Evolutionary conservation across 2,888 invertebrate genomes (phyloP), one percentile per base, ranked within the genome.

Genomic region (Hoplodrina blanda): DNA sequence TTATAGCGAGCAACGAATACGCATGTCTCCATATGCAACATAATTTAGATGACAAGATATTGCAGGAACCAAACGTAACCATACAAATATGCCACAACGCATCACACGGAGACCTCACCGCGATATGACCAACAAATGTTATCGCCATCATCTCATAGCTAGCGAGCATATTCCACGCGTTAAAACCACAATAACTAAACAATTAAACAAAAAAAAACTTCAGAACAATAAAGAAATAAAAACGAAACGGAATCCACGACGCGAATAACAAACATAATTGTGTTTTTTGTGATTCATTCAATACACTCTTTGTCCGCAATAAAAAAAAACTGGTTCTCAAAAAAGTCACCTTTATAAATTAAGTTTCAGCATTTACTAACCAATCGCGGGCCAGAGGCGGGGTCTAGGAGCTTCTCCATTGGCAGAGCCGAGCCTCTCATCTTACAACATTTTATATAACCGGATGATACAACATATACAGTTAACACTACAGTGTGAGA

Each of bases 401-500:
- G 88, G 90, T 85, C 85, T 71, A 20, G 57, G 62, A 49, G 81
- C 75, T 15, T 63, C 71, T 71, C 88, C 78, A 96, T 95, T 95
- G 95, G 96, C 75, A 70, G 85, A 69, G 68, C 72, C 78, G 81
- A 76, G 76, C 84, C 90, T 92, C 92, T 90, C 91, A 90, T 90
- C 95, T 95, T 92, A 93, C 92, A 92, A 95, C 95, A 95, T 93
- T 95, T 95, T 95, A 95, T 95, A 95, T 95, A 95, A 94, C 95
- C 93, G 92, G 92, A 92, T 95, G 96, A 95, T 96, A 96, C 96
- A 95, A 95, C 94, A 95, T 95, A 95, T 95, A 95, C 95, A 95
- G 95, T 95, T 94, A 94, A 93, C 93, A 94, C 88, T 94, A 88
- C 88, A 89, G 94, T 76, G 90, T 52, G 93, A 95, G 87, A 80